These are phyloP conservation scores for Zelleria hepariella DNA, from an alignment of 2,888 invertebrate species.

Conservation along the genomic window DNA sequence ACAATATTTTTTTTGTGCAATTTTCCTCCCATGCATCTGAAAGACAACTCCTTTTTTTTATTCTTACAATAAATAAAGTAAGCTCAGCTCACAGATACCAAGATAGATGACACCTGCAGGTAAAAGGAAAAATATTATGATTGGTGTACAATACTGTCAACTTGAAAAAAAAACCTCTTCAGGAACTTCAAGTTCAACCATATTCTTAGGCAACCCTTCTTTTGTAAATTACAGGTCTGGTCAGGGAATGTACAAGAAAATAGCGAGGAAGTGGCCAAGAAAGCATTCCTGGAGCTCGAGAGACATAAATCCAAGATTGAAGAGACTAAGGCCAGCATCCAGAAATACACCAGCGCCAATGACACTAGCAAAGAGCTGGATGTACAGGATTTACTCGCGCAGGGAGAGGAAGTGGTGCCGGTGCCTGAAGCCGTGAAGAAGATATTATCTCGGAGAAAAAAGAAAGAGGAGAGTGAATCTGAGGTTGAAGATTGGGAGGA, in stretches of 20 bases:
- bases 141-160: too few species aligned
- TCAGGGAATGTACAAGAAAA: slow-evolving; percentile 38
- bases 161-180: too few species aligned
- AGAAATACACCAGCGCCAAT: slow-evolving; percentile 55
- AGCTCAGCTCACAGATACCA: too few species aligned
- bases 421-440: slow-evolving; percentile 24
- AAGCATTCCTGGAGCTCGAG: slow-evolving; percentile 70
- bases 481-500: slow-evolving; percentile 83
- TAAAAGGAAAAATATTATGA: too few species aligned
- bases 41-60: too few species aligned
- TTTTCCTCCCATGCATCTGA: too few species aligned
- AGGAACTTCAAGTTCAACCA: too few species aligned
- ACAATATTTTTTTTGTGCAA: slow-evolving; percentile 3
- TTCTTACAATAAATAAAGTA: too few species aligned
- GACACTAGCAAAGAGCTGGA: slow-evolving; percentile 42
- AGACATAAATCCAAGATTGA: slow-evolving; percentile 74
- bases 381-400: slow-evolving; percentile 75
- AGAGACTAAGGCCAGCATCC: slow-evolving; percentile 70
- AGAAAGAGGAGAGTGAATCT: slow-evolving; percentile 64
- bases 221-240: slow-evolving; percentile 43
- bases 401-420: slow-evolving; percentile 70
- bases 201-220: too few species aligned
- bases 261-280: slow-evolving; percentile 58
- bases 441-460: slow-evolving; percentile 31
- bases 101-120: too few species aligned